Conservation (phyloP, 2,888 invertebrate genomes). For the Amorpha juglandis region DNA sequence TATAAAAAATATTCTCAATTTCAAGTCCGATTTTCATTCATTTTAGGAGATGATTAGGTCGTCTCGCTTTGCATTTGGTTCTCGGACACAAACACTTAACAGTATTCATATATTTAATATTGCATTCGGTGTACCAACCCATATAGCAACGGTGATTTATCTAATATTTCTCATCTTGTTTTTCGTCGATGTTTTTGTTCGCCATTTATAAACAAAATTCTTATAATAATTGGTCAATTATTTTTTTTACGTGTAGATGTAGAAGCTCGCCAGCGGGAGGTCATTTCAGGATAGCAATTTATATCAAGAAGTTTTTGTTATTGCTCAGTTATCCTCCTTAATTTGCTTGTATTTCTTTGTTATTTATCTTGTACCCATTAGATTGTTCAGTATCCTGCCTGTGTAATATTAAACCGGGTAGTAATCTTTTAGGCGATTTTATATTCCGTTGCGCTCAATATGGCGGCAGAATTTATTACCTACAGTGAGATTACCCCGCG, state of each 20-base stretch:
- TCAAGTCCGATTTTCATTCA: constrained; percentile 22
- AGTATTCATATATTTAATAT: constrained; percentile 33
- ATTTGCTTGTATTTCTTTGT: neutral
- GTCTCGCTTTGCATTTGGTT: constrained; percentile 32
- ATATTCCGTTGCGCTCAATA: constrained; percentile 24
- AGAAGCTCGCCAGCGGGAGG: constrained; percentile 14
- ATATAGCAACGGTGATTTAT: constrained; percentile 1
- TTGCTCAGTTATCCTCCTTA: constrained; percentile 7
- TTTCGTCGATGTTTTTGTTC: constrained; percentile 35
- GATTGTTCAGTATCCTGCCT: neutral
- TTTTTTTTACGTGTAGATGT: constrained; percentile 20
- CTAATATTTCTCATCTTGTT: constrained; percentile 31
- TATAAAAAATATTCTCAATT: constrained; percentile 15
- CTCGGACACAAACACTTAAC: constrained; percentile 36
- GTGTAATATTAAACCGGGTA: constrained; percentile 12
- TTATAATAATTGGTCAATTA: constrained; percentile 26
- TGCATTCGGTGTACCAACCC: neutral
- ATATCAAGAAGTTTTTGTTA: constrained; percentile 14
- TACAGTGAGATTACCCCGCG: constrained; percentile 7
- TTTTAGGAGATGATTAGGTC: constrained; percentile 38
- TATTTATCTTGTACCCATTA: constrained; percentile 11
- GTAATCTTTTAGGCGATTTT: constrained; percentile 12
- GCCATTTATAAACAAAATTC: constrained; percentile 21
- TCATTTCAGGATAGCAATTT: constrained; percentile 23
- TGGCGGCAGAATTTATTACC: constrained; percentile 21